Evolutionary conservation across 2,113 vertebrate genomes (phyloP).

Genomic region (Vombatus ursinus): DNA sequence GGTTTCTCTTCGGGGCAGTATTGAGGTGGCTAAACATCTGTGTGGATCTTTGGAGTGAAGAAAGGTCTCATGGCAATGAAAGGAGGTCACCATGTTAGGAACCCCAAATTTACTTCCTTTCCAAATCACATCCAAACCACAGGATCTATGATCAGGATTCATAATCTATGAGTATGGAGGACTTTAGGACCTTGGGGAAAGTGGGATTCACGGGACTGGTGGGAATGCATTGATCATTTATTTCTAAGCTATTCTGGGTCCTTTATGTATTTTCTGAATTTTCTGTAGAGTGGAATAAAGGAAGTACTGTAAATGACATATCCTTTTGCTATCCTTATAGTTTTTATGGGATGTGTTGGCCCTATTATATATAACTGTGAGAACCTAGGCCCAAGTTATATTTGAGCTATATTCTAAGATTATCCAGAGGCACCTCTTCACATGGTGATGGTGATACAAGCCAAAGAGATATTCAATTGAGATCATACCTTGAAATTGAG

Average conservation of each 20-base stretch:
- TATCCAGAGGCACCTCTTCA: not conserved
- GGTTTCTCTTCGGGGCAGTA: not conserved
- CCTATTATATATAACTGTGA: not conserved
- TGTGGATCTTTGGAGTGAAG: not conserved
- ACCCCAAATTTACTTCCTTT: not conserved
- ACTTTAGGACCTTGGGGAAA: not conserved
- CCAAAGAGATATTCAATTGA: not conserved
- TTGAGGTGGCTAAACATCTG: not conserved
- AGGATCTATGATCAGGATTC: not conserved
- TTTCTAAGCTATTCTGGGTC: not conserved
- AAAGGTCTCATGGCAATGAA: not conserved
- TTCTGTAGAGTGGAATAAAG: not conserved
- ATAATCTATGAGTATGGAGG: not conserved
- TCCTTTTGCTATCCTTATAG: not conserved
- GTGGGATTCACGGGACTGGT: not conserved
- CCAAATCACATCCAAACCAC: not conserved
- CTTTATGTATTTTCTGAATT: not conserved
- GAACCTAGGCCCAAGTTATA: not conserved
- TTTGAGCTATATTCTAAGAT: not conserved
- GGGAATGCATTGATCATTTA: not conserved
- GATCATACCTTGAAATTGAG: not conserved
- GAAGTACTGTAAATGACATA: not conserved
- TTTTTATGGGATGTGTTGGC: not conserved
- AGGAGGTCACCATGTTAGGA: not conserved
- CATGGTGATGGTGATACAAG: not conserved